Conservation (phyloP, 2,113 vertebrate species). For the Acanthisitta chloris region DNA sequence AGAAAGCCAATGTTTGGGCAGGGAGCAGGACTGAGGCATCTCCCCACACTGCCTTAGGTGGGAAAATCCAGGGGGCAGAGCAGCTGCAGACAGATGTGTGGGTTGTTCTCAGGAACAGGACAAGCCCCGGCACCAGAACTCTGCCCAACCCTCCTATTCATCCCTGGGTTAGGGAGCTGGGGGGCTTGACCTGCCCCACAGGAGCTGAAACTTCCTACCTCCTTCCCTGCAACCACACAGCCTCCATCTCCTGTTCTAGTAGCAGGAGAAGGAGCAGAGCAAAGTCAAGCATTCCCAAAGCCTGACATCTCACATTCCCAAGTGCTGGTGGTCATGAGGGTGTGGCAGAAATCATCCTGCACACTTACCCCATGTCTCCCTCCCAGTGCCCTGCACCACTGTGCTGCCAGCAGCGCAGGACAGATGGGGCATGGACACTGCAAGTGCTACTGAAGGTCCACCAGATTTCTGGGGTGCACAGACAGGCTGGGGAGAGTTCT, state of each 20-base stretch:
- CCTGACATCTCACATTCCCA: neutral
- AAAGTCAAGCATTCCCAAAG: neutral
- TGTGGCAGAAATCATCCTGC: neutral
- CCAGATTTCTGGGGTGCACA: neutral
- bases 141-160: neutral
- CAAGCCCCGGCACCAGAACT: neutral
- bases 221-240: neutral
- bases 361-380: accelerated
- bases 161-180: neutral
- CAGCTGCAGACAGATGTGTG: neutral
- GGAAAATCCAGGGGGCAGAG: neutral
- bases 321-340: neutral
- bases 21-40: neutral
- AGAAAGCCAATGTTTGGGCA: accelerated
- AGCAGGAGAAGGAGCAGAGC: neutral
- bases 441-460: neutral
- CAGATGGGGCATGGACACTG: accelerated
- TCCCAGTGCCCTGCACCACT: too few relatives aligned
- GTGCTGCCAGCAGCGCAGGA: neutral
- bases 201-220: neutral
- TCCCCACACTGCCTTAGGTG: neutral
- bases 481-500: neutral
- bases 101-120: neutral
- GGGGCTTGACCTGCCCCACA: neutral
- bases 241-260: neutral